Percentiles rank a stretch among this genome's conserved stretches.
These are phyloP conservation scores for Helarctos malayanus DNA, from an alignment of 2,797 vertebrate genomes.

Conservation along the genomic window DNA sequence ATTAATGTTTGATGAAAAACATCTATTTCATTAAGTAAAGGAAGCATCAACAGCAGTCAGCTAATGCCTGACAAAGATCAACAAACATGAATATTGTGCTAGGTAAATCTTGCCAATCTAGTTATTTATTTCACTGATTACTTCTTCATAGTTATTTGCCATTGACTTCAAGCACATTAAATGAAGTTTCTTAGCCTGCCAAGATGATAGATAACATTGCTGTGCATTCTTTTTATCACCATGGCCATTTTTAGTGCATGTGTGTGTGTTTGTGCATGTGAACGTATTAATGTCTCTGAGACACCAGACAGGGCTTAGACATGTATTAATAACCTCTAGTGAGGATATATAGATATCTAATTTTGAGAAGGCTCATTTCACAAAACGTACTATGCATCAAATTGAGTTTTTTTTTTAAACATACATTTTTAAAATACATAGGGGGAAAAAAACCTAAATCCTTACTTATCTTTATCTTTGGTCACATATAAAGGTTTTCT, in stretches of 20 bases:
- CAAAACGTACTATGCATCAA: not conserved
- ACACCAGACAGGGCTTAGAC: not conserved
- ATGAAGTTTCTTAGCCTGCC: conserved; percentile 19
- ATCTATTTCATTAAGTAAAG: conserved; percentile 32
- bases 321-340: not conserved
- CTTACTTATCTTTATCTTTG: not conserved
- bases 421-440: conserved; percentile 18
- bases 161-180: conserved; percentile 41
- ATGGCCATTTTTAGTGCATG: not conserved
- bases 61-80: conserved; percentile 29
- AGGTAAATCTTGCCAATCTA: conserved; percentile 12
- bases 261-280: not conserved
- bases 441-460: not conserved
- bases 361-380: conserved; percentile 45
- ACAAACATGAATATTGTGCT: not conserved
- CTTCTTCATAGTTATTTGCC: conserved; percentile 26
- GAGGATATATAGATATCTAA: not conserved
- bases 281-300: not conserved
- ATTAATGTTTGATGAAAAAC: conserved; percentile 24
- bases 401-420: not conserved
- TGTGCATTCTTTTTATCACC: not conserved
- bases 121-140: conserved; percentile 55
- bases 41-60: not conserved
- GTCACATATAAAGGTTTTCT: conserved; percentile 7
- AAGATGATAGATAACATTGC: conserved; percentile 28